Base-by-base conservation (phyloP, 1,140 invertebrate genomes). In the Myzus persicae region DNA sequence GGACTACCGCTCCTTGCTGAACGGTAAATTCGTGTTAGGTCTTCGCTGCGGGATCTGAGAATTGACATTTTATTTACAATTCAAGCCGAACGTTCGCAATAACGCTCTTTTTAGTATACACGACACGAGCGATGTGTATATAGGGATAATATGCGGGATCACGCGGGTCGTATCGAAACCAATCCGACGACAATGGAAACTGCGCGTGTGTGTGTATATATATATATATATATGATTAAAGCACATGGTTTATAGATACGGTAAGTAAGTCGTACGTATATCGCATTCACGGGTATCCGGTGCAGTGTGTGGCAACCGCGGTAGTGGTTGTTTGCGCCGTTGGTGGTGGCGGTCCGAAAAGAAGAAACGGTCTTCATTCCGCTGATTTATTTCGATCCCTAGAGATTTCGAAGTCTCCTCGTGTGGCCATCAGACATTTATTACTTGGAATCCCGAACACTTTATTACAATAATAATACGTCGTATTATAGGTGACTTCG, bases 151-250 rank as follows among this genome's bases (percentile, higher is more conserved):
- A 46, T 40, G 85, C 85, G n/a, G 31, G 42, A 87, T 87, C 85
- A 87, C 85, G 59, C n/a, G 31, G 31, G n/a, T 76, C 59, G 44
- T 87, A 87, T 87, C 44, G 85, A 87, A 87, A 87, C 40, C 84
- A 85, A 85, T 85, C 26, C 42, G 42, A 85, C 20, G 85, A 87
- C 85, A 87, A 36, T 46, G n/a, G 44, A 46, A 76, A 76, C 31
- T n/a, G 4, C n/a, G 26, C 24, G 11, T n/a, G n/a, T n/a, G n/a
- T n/a, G n/a, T n/a, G n/a, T n/a, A n/a, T n/a, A 84, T 84, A 40
- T 31, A 40, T 82, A 84, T 31, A 84, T 84, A 40, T 42, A 40
- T 67, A 31, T 67, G 11, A n/a, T n/a, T 67, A n/a, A 4, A 76
- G 59, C 36, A 59, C 26, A 59, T 59, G 9, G 26, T 59, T 9